Base-by-base conservation (phyloP, 1,140 invertebrate genomes). In the Phenacoccus solenopsis region DNA sequence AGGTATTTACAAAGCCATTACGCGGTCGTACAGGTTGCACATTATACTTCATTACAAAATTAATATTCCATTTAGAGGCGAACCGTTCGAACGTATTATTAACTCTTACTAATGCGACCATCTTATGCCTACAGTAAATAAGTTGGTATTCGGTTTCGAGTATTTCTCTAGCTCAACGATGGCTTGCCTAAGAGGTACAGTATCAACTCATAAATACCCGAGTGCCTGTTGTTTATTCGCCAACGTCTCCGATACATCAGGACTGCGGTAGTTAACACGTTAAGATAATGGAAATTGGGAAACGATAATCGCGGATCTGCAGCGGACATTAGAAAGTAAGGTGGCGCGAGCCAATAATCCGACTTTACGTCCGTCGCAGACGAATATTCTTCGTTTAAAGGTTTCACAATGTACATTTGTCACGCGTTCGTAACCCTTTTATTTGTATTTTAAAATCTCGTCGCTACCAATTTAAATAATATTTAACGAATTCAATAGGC, bases 111-210 rank as follows among this genome's bases (percentile, higher is more conserved):
- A 64, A 3, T 64, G 2, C 10, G 20, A 22, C 32, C n/a, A 38
- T 10, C n/a, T 9, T 59, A 16, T 64, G 22, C 59, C 59, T 20
- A 9, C 59, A 4, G 59, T 64, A 64, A 64, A 64, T 64, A 64
- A 64, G 22, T 20, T 64, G n/a, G n/a, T n/a, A n/a, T 22, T 22
- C 59, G 25, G 22, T 64, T 64, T 64, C 59, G 25, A 64, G 59
- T 64, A 64, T 64, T 64, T 64, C 9, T 49, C 38, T n/a, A 49
- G 25, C 32, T 9, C 13, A 64, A 24, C 25, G 59, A 22, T 25
- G n/a, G n/a, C n/a, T n/a, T n/a, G n/a, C n/a, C n/a, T 64, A 64
- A 64, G 59, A 64, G 59, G 59, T 64, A 64, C 59, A 25, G 59
- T 64, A 64, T 64, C 59, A 64, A 64, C 59, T 64, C 59, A 64